phyloP scores from a whole-genome alignment of 1,140 invertebrate species.

The Drosophila yakuba region DNA sequence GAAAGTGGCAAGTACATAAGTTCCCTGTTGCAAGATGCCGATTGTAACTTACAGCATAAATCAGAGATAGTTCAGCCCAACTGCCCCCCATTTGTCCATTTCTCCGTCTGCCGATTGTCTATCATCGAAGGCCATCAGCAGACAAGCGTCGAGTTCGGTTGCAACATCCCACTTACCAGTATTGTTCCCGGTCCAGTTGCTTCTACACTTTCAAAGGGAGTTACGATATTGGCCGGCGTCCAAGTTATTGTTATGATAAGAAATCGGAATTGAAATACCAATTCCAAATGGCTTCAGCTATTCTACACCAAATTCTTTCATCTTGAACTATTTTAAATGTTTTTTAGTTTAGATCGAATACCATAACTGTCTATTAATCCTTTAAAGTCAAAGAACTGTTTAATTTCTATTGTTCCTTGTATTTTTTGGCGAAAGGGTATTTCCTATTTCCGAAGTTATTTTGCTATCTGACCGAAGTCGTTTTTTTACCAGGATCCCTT shows the following conservation, averaged over 20 bases:
- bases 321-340: background rate
- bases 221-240: background rate
- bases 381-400: too few species aligned
- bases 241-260: background rate
- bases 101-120: constrained; percentile 67
- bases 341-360: too few species aligned
- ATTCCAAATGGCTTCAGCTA: too few species aligned
- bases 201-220: background rate
- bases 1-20: constrained; percentile 56
- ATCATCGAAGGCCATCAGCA: constrained; percentile 72
- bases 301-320: background rate
- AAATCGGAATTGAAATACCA: too few species aligned
- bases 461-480: background rate
- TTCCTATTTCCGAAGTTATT: too few species aligned
- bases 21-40: constrained; percentile 42
- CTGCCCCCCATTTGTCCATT: constrained; percentile 12
- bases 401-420: too few species aligned
- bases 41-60: constrained; percentile 73
- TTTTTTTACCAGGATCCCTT: constrained; percentile 5
- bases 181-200: constrained; percentile 5
- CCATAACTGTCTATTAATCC: too few species aligned
- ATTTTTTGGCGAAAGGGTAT: background rate
- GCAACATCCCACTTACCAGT: constrained; percentile 12
- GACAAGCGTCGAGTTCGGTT: constrained; percentile 6
- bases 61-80: constrained; percentile 32